Evolutionary conservation across 1,140 invertebrate species (phyloP).

Genomic region (Drosophila tsacasi): DNA sequence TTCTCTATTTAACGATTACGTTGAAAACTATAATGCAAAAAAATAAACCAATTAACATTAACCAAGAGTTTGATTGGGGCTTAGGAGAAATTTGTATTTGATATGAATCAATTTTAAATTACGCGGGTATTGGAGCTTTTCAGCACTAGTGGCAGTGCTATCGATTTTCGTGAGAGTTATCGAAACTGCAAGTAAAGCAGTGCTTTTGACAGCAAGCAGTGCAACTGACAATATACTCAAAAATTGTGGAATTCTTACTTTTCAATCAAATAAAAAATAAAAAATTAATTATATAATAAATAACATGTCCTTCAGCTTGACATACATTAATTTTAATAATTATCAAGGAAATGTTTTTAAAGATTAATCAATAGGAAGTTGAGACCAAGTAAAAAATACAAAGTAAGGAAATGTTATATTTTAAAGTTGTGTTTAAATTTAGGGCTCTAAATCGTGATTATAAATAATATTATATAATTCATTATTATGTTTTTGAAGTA

Average conservation of each 20-base stretch:
- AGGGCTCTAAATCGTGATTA: too few species aligned
- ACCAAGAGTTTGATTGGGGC: too few species aligned
- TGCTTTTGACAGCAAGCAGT: background rate
- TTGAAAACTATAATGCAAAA: slow-evolving; percentile 55
- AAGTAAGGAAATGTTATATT: too few species aligned
- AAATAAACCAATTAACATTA: slow-evolving; percentile 61
- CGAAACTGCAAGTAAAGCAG: background rate
- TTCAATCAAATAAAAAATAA: background rate
- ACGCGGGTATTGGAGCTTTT: background rate
- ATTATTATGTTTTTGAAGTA: too few species aligned
- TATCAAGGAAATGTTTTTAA: background rate
- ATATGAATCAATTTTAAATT: background rate
- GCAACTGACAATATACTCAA: background rate
- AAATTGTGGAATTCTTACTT: background rate
- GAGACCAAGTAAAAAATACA: too few species aligned
- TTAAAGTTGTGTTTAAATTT: too few species aligned
- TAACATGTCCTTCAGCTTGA: background rate
- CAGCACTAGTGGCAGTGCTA: background rate
- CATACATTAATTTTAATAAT: background rate
- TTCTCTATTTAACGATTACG: slow-evolving; percentile 53
- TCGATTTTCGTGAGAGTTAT: background rate
- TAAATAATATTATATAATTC: too few species aligned
- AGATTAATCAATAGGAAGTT: background rate
- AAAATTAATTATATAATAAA: background rate
- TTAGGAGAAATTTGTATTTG: too few species aligned